Conservation (phyloP, 2,888 invertebrate genomes). For the Lasioglossum malachurum region DNA sequence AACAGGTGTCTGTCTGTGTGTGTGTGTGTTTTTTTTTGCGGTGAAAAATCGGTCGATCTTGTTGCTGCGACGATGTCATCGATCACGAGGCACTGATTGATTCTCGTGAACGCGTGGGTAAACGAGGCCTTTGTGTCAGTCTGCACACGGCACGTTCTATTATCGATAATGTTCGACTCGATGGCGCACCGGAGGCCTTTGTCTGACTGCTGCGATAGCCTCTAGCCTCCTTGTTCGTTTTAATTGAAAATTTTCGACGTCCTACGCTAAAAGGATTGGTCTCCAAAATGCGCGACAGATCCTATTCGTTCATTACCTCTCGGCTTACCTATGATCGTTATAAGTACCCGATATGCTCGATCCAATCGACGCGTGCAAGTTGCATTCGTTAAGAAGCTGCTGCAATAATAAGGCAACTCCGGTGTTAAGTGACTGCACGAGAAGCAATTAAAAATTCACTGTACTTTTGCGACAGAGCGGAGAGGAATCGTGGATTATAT, state of each 20-base stretch:
- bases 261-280: not conserved
- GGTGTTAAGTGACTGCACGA: too few relatives aligned
- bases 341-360: not conserved
- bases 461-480: too few relatives aligned
- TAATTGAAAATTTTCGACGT: not conserved
- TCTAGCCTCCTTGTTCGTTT: constrained; percentile 14
- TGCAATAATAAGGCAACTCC: not conserved
- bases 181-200: constrained; percentile 30
- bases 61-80: constrained; percentile 5
- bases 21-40: not conserved
- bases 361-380: not conserved
- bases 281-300: not conserved
- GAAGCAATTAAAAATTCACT: too few relatives aligned
- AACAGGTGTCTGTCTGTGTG: not conserved
- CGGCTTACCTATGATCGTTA: not conserved
- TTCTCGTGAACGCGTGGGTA: constrained; percentile 21
- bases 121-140: constrained; percentile 36
- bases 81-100: constrained; percentile 34
- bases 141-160: constrained; percentile 39
- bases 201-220: not conserved
- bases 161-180: constrained; percentile 46
- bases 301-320: not conserved
- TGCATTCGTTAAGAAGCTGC: not conserved
- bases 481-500: too few relatives aligned
- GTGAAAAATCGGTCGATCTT: constrained; percentile 13